These are phyloP conservation scores for Chrysolina haemoptera DNA, from an alignment of 2,888 invertebrate species.

Conservation along the genomic window DNA sequence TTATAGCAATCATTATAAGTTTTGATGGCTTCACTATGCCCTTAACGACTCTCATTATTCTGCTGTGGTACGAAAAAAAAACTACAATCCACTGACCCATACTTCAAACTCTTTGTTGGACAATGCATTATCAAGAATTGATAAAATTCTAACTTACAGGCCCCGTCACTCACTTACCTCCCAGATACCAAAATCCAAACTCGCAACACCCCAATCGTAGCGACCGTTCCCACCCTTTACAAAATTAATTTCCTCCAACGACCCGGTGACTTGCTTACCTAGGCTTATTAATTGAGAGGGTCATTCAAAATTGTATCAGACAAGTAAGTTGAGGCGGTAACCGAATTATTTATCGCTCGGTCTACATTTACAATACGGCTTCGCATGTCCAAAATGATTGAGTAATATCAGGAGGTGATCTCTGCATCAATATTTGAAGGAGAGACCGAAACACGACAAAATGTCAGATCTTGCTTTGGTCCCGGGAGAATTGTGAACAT, in stretches of 20 bases:
- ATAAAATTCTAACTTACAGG: no score
- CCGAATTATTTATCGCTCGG: constrained; percentile 46
- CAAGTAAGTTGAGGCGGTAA: constrained; percentile 42
- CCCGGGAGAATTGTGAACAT: not conserved
- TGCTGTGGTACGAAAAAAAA: no score
- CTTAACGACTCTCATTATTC: no score
- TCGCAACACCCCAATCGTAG: not conserved
- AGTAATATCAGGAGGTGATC: constrained; percentile 3
- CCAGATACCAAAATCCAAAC: no score
- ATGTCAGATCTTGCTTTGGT: not conserved
- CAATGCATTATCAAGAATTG: no score
- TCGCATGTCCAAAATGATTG: constrained; percentile 18
- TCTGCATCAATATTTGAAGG: not conserved
- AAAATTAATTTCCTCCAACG: constrained; percentile 17
- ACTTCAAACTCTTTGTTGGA: no score
- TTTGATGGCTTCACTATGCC: no score
- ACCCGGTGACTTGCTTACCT: constrained; percentile 42
- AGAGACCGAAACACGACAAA: not conserved
- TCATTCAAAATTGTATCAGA: constrained; percentile 50
- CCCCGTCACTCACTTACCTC: no score
- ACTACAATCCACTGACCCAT: no score
- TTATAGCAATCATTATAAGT: no score
- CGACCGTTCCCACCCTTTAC: not conserved
- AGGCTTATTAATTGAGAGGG: constrained; percentile 51
- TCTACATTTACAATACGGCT: constrained; percentile 37